Base-by-base conservation (phyloP, 2,888 invertebrate species). In the Pteria penguin region DNA sequence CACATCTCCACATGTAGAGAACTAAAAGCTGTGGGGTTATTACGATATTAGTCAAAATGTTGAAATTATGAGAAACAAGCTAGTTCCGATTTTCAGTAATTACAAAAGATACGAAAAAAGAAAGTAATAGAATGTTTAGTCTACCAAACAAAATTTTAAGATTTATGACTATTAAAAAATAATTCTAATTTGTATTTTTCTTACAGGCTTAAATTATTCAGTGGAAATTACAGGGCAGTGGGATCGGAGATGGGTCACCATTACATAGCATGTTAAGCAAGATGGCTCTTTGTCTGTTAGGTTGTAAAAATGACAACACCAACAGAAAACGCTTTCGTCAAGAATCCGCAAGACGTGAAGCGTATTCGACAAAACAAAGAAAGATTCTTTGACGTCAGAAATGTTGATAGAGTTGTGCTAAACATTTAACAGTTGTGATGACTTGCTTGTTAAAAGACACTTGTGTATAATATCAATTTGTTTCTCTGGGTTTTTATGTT, bases 1-100 rank as follows among this genome's bases (percentile, higher is more conserved):
- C n/a, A 27, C n/a, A 68, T 68, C 63, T 75, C 69, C n/a, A 69
- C 74, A 18, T 74, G 74, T 60, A 36, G 74, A 31, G 74, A 75
- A 31, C 26, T 68, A 18, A 67, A 70, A 27, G 54, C 63, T n/a
- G 66, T 75, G 2, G 18, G n/a, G n/a, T n/a, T n/a, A 45, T 1
- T 33, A 67, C 14, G 55, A 45, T 4, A 1, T 67, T 5, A 27
- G 33, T 1, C 32, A 55, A 22, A 5, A 3, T 3, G 55, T 55
- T 5, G 55, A 55, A 5, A 22, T 55, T 4, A 3, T 55, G 4
- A 55, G 24, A 14, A 14, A 14, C 4, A 55, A 55, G 3, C 4
- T 24, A 5, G 55, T 55, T 55, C 4, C n/a, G 14, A 24, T 55
- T 5, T 5, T 5, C 14, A 27, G 31, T 3, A 71, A 76, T 60